A percentile compares a stretch with the other conserved stretches of the same genome.
Conservation (phyloP, 2,797 vertebrate genomes). For the Anomalospiza imberbis region DNA sequence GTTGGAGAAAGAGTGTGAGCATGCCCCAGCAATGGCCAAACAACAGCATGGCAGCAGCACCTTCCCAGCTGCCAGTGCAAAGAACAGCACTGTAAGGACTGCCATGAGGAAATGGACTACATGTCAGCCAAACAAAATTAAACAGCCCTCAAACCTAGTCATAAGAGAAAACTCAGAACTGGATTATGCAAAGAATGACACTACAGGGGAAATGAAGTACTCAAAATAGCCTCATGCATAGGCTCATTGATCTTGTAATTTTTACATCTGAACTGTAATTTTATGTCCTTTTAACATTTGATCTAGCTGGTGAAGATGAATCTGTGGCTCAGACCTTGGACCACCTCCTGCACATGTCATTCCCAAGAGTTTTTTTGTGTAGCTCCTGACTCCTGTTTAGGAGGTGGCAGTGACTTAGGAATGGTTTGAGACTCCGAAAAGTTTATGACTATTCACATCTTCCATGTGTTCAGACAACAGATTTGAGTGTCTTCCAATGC, state of each 20-base stretch:
- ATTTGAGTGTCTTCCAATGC: background rate
- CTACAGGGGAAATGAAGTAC: background rate
- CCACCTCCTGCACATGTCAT: background rate
- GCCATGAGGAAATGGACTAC: background rate
- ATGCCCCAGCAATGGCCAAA: background rate
- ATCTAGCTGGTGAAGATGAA: background rate
- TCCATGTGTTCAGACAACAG: background rate
- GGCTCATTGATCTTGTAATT: background rate
- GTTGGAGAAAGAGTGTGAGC: background rate
- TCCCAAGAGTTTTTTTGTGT: background rate
- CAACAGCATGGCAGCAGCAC: background rate
- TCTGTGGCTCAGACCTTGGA: background rate
- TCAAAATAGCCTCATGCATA: background rate
- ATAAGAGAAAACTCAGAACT: background rate
- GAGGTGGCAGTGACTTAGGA: background rate
- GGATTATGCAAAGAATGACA: background rate
- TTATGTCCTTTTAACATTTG: background rate
- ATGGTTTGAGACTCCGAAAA: background rate
- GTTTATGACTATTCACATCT: background rate
- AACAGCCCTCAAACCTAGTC: background rate
- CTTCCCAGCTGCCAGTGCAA: background rate
- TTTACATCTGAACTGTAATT: background rate
- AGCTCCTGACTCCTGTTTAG: background rate
- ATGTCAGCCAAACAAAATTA: background rate
- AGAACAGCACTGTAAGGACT: background rate